Evolutionary conservation across 2,888 invertebrate species (phyloP).

Genomic region (Xestoiulus laeticollis): DNA sequence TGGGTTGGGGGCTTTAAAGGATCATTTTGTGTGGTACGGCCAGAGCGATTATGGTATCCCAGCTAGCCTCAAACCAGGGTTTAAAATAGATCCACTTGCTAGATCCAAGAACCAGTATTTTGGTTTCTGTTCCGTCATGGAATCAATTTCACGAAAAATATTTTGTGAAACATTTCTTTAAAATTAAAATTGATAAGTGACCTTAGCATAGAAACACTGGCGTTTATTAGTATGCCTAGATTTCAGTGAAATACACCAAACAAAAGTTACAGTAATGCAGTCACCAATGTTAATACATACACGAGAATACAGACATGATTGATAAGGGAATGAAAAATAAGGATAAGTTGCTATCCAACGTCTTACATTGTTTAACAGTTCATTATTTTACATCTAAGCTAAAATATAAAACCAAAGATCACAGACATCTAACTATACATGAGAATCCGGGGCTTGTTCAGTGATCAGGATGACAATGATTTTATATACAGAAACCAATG

Average conservation of each 20-base stretch:
- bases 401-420: slow-evolving; percentile 21
- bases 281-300: background rate
- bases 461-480: slow-evolving; percentile 10
- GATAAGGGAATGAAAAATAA: background rate
- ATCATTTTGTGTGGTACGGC: no score
- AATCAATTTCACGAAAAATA: no score
- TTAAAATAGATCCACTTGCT: no score
- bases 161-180: no score
- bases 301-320: background rate
- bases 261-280: slow-evolving; percentile 17
- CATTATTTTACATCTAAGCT: background rate
- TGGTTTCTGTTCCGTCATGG: no score
- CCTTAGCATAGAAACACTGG: background rate
- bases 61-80: no score
- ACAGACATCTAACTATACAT: slow-evolving; percentile 30
- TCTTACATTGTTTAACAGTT: background rate
- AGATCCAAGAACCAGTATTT: no score
- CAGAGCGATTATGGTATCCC: no score
- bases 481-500: slow-evolving; percentile 9
- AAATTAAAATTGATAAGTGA: background rate
- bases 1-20: no score
- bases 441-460: slow-evolving; percentile 4
- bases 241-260: slow-evolving; percentile 11
- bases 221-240: background rate
- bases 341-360: background rate